Conservation (phyloP, 2,797 vertebrate species). For the Glyptemys insculpta region DNA sequence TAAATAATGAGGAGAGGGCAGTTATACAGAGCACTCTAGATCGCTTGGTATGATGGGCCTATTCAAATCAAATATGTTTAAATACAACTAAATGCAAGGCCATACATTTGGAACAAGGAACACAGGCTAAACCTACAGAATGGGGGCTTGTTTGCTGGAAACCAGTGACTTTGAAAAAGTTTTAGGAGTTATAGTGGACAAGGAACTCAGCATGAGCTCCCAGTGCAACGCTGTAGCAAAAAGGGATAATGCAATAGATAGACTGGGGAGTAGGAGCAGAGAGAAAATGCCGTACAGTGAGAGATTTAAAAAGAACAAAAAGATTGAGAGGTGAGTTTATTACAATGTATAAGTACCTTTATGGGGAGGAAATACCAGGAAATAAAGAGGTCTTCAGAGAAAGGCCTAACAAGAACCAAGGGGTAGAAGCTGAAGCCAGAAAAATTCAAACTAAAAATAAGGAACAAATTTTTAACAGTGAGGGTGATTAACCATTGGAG, state of each 20-base stretch:
- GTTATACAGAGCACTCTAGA: not conserved
- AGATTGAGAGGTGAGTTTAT: not conserved
- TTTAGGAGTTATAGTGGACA: not conserved
- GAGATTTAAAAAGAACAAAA: not conserved
- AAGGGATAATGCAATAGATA: accelerated
- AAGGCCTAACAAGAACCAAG: not conserved
- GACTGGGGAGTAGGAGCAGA: not conserved
- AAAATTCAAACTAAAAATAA: not conserved
- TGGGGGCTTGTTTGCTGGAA: not conserved
- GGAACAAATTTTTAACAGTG: not conserved
- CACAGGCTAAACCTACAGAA: not conserved
- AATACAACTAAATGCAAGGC: not conserved
- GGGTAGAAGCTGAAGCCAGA: not conserved
- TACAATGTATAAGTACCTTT: not conserved
- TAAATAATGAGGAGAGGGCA: not conserved
- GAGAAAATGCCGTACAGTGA: not conserved
- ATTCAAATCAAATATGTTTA: not conserved
- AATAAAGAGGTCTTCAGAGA: not conserved
- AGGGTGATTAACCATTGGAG: not conserved
- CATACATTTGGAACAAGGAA: not conserved
- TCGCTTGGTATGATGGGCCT: not conserved
- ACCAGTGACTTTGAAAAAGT: not conserved
- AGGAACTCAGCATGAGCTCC: not conserved
- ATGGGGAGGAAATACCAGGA: accelerated
- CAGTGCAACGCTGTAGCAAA: not conserved